These are phyloP conservation scores for Mormyrus hasselquistii DNA, from an alignment of 2,797 vertebrate species.

Conservation along the genomic window DNA sequence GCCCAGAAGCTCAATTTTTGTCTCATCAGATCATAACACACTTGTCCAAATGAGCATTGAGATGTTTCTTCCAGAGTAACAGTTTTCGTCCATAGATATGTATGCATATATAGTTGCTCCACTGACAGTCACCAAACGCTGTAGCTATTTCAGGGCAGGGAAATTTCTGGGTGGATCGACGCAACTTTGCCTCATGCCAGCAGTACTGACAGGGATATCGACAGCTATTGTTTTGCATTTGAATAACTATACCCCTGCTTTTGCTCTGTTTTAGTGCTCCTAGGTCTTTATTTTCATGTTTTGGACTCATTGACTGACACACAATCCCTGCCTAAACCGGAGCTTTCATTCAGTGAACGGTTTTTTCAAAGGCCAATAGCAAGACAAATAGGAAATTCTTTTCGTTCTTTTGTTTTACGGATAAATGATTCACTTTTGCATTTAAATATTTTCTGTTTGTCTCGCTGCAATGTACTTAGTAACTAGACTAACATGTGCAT, in stretches of 20 bases:
- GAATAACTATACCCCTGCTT: not conserved
- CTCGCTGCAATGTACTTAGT: not conserved
- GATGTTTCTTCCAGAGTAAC: not conserved
- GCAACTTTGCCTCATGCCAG: not conserved
- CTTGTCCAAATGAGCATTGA: not conserved
- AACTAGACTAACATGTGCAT: not conserved
- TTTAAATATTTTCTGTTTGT: not conserved
- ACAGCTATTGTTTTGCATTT: not conserved
- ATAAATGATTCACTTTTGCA: not conserved
- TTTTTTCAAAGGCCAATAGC: not conserved
- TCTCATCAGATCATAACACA: not conserved
- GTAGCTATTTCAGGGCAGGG: not conserved
- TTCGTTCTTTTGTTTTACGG: not conserved
- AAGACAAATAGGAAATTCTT: not conserved
- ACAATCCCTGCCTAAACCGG: not conserved
- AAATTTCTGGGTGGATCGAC: not conserved
- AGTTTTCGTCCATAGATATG: not conserved
- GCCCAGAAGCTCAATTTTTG: not conserved
- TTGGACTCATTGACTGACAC: not conserved
- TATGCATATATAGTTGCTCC: not conserved
- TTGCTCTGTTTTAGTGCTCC: not conserved
- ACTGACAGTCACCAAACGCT: not conserved
- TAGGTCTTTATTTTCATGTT: not conserved
- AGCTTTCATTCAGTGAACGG: not conserved
- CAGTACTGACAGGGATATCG: not conserved